phyloP scores from a whole-genome alignment of 2,797 vertebrate genomes.

The Acanthurus lineatus region DNA sequence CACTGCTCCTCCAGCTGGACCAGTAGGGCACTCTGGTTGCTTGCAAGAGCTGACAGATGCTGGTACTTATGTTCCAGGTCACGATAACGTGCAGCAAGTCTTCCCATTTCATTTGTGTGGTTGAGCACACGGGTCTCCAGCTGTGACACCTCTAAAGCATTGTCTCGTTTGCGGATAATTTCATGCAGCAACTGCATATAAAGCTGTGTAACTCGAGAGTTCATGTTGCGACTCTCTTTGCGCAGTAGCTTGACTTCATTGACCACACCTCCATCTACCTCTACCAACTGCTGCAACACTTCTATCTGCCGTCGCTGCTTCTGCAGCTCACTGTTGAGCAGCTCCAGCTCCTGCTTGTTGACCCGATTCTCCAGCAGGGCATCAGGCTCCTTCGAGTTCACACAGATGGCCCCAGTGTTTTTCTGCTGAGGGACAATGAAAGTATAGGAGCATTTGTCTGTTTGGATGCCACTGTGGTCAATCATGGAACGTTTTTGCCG shows the following conservation, averaged over 20 bases:
- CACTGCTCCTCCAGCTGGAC: constrained; percentile 92
- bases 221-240: constrained; percentile 97
- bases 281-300: constrained; percentile 92
- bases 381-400: constrained; percentile 93
- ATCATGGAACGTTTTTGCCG: constrained; percentile 81
- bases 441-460: constrained; percentile 93
- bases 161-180: constrained; percentile 95
- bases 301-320: constrained; percentile 95
- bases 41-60: constrained; percentile 86
- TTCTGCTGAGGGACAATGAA: constrained; percentile 95
- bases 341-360: constrained; percentile 93
- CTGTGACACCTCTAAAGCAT: constrained; percentile 92
- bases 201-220: constrained; percentile 94
- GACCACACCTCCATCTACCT: constrained; percentile 93
- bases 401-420: constrained; percentile 93
- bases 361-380: constrained; percentile 89
- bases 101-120: constrained; percentile 93
- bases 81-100: constrained; percentile 90
- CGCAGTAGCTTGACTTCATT: constrained; percentile 95
- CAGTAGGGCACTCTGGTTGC: constrained; percentile 77
- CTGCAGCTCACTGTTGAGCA: constrained; percentile 91
- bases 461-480: constrained; percentile 77
- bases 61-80: constrained; percentile 95
- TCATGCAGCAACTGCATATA: constrained; percentile 97
- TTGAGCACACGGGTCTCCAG: constrained; percentile 94